Evolutionary conservation across 2,888 invertebrate species (phyloP).

Genomic region (Eubasilissa splendida): DNA sequence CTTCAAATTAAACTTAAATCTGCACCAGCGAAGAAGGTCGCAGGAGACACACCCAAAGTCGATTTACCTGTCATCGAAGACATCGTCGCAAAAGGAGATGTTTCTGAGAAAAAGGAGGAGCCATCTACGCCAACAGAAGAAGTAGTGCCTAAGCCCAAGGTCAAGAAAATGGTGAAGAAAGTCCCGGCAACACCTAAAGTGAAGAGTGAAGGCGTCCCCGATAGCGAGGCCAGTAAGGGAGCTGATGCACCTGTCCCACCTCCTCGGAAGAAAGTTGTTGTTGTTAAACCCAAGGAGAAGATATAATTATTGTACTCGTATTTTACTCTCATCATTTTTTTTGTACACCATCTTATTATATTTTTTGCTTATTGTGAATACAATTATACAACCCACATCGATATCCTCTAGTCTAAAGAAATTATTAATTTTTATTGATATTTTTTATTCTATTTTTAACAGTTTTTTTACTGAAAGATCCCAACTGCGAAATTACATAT

Average conservation of each 20-base stretch:
- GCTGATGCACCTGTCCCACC: constrained; percentile 71
- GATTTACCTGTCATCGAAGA: constrained; percentile 24
- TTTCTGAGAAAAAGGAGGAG: constrained; percentile 13
- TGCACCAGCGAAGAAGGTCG: constrained; percentile 61
- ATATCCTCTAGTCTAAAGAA: constrained; percentile 44
- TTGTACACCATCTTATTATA: constrained; percentile 15
- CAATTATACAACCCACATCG: neutral
- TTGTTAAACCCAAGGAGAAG: constrained; percentile 73
- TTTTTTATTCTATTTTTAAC: constrained; percentile 49
- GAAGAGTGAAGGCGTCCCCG: constrained; percentile 58
- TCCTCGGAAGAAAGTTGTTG: constrained; percentile 73
- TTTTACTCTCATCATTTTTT: constrained; percentile 21
- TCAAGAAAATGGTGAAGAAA: constrained; percentile 73
- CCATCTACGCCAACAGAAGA: constrained; percentile 57
- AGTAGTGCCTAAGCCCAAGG: constrained; percentile 62
- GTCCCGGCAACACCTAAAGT: constrained; percentile 64
- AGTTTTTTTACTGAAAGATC: constrained; percentile 28
- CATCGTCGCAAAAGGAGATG: constrained; percentile 13
- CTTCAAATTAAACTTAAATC: constrained; percentile 8
- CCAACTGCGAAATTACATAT: constrained; percentile 44
- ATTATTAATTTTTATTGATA: constrained; percentile 42
- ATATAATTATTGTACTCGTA: constrained; percentile 29
- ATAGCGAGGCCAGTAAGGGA: constrained; percentile 36
- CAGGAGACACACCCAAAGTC: constrained; percentile 51
- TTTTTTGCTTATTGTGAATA: neutral